phyloP scores from a whole-genome alignment of 2,113 vertebrate species.

The Aramus guarauna region DNA sequence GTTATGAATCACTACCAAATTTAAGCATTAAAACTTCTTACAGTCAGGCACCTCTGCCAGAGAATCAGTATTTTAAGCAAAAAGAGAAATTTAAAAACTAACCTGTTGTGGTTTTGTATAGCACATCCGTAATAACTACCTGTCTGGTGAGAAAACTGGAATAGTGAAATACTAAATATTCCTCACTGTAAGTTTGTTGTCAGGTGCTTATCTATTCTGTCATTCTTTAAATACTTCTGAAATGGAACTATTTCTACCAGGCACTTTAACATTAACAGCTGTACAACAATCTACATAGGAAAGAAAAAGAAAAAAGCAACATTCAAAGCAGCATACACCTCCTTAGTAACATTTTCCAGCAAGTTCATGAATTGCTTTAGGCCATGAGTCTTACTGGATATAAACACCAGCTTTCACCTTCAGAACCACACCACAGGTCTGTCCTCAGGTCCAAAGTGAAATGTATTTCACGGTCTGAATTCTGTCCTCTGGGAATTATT shows the following conservation, averaged over 20 bases:
- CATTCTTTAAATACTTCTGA: constrained; percentile 11
- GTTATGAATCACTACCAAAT: not conserved
- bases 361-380: not conserved
- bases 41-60: not conserved
- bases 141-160: not conserved
- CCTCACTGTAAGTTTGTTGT: not conserved
- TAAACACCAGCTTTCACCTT: not conserved
- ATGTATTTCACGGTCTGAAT: constrained; percentile 18
- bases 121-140: not conserved
- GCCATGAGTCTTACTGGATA: not conserved
- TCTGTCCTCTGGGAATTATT: constrained; percentile 13
- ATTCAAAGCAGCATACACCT: not conserved
- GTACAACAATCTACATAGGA: not conserved
- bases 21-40: not conserved
- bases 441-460: not conserved
- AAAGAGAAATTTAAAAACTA: not conserved
- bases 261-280: not conserved
- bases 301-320: not conserved
- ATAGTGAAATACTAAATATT: not conserved
- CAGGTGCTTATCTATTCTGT: not conserved
- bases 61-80: not conserved
- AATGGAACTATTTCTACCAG: not conserved
- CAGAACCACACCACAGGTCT: not conserved
- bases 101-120: not conserved
- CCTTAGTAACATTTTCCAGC: not conserved